Evolutionary conservation across 2,113 vertebrate genomes (phyloP).

Genomic region (Phrynosoma platyrhinos): DNA sequence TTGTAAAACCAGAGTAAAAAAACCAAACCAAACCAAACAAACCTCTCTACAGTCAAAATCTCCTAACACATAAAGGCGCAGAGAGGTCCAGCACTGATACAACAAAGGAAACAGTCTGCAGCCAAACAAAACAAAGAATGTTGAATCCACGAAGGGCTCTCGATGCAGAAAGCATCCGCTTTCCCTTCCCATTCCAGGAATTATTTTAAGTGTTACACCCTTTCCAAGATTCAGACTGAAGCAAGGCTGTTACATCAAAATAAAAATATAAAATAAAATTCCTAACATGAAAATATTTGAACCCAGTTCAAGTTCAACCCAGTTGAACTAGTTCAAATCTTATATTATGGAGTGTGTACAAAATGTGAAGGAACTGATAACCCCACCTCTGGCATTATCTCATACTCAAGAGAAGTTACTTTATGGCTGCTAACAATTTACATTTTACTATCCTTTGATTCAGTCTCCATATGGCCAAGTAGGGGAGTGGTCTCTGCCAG

Average conservation of each 20-base stretch:
- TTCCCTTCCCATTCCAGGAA: constrained; percentile 26
- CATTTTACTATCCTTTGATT: too few species aligned
- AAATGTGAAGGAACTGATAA: not conserved
- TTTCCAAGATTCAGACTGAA: constrained; percentile 8
- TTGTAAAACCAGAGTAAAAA: not conserved
- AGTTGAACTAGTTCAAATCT: not conserved
- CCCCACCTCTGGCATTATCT: not conserved
- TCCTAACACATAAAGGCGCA: not conserved
- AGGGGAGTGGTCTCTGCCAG: too few species aligned
- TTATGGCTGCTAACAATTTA: too few species aligned
- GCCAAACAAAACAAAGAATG: constrained; percentile 35
- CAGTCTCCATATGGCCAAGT: too few species aligned
- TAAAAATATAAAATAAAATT: not conserved
- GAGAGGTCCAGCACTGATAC: not conserved
- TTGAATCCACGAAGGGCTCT: constrained; percentile 10
- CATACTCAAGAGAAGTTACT: not conserved
- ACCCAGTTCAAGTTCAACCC: too few species aligned
- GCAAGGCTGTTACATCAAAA: not conserved
- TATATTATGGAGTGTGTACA: not conserved
- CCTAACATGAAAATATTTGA: not conserved
- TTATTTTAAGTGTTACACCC: constrained; percentile 5
- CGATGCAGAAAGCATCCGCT: constrained; percentile 23
- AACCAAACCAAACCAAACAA: not conserved
- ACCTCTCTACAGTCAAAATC: not conserved
- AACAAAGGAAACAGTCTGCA: constrained; percentile 29